phyloP scores from a whole-genome alignment of 2,113 vertebrate species.

The Mastomys natalensis region DNA sequence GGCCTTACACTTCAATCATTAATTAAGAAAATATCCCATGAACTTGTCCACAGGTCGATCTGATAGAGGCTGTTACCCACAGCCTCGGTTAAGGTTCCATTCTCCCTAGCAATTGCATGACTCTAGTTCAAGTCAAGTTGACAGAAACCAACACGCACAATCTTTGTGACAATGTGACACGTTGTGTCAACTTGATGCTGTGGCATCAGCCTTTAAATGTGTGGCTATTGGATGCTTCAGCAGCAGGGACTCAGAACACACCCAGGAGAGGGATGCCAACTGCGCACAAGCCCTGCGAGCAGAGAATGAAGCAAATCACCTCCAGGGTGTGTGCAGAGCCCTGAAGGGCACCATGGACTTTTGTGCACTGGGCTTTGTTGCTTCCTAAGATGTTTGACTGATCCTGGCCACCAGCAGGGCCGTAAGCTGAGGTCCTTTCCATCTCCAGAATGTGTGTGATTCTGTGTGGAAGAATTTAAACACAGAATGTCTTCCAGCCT shows the following conservation, averaged over 20 bases:
- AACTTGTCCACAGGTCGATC: background rate
- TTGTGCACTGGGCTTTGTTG: background rate
- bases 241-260: fast-evolving
- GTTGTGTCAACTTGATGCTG: too few relatives aligned
- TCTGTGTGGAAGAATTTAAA: background rate
- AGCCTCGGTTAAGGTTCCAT: background rate
- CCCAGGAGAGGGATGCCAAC: background rate
- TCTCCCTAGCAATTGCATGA: background rate
- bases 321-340: fast-evolving
- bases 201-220: fast-evolving
- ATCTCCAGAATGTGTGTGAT: background rate
- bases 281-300: too few relatives aligned
- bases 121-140: background rate
- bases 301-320: background rate
- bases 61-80: background rate
- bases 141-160: background rate
- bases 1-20: background rate
- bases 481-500: background rate
- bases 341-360: fast-evolving
- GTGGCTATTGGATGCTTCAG: too few relatives aligned
- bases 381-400: background rate
- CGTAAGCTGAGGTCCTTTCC: fast-evolving
- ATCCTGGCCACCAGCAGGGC: background rate
- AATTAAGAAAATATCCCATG: background rate
- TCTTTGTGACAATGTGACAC: fast-evolving